Conservation (phyloP, 2,113 vertebrate species). For the Eurystomus gularis region DNA sequence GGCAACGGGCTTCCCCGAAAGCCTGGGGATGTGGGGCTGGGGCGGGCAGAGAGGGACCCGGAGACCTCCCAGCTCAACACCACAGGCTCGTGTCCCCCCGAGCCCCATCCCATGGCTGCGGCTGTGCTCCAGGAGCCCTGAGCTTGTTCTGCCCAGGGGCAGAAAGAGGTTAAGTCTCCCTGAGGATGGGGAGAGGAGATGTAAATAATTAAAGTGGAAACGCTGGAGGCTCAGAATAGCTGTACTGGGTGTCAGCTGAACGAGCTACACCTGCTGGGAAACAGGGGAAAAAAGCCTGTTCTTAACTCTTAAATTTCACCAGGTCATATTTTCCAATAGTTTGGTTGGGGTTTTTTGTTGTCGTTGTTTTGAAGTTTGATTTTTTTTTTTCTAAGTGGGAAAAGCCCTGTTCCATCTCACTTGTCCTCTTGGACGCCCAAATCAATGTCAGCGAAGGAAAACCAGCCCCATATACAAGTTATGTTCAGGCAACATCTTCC, state of each 20-base stretch:
- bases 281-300: neutral
- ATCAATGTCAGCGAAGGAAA: accelerated
- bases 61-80: accelerated
- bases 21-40: neutral
- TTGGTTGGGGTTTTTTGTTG: neutral
- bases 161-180: neutral
- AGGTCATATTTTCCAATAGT: neutral
- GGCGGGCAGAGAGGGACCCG: accelerated
- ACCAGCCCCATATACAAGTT: accelerated
- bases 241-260: constrained; percentile 4
- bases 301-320: neutral
- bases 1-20: neutral
- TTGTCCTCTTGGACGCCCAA: accelerated
- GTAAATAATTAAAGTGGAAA: constrained; percentile 61
- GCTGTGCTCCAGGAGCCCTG: neutral
- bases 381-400: neutral
- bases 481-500: neutral
- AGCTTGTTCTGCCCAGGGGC: accelerated
- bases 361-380: neutral
- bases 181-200: neutral
- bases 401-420: accelerated
- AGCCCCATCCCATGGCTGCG: neutral
- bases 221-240: neutral
- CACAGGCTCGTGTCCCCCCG: neutral
- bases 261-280: neutral